A percentile compares a stretch with the other conserved stretches of the same genome.
Conservation (phyloP, 2,797 vertebrate species). For the Chelon labrosus region DNA sequence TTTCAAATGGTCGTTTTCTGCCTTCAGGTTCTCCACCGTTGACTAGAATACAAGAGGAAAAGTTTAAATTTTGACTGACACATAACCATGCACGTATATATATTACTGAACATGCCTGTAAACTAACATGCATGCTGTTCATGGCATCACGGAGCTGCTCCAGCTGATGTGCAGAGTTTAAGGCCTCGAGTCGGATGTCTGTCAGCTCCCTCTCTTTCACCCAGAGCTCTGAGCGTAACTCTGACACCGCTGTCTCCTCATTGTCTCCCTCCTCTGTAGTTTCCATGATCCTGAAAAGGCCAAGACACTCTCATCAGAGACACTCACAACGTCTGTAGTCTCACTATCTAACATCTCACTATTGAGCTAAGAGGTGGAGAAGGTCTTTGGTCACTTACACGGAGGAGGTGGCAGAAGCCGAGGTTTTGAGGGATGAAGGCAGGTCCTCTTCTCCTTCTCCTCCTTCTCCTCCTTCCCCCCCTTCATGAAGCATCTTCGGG, state of each 20-base stretch:
- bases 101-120: neutral
- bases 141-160: constrained; percentile 96
- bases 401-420: constrained; percentile 86
- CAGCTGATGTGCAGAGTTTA: constrained; percentile 96
- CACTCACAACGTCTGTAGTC: too few species aligned
- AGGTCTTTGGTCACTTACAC: constrained; percentile 76
- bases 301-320: constrained; percentile 14
- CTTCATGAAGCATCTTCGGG: constrained; percentile 93
- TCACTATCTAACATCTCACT: neutral
- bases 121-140: constrained; percentile 96
- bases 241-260: constrained; percentile 91
- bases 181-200: constrained; percentile 95
- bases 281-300: constrained; percentile 85
- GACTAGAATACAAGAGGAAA: constrained; percentile 76
- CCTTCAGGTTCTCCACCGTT: constrained; percentile 95
- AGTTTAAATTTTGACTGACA: neutral
- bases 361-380: neutral
- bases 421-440: constrained; percentile 81
- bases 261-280: constrained; percentile 85
- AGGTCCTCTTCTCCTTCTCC: constrained; percentile 79
- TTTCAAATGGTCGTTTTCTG: constrained; percentile 95
- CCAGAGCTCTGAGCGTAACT: constrained; percentile 95
- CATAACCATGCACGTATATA: neutral
- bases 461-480: constrained; percentile 79
- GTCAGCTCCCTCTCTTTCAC: constrained; percentile 97